Conservation (phyloP, 2,888 invertebrate species). For the Prenolepis imparis region DNA sequence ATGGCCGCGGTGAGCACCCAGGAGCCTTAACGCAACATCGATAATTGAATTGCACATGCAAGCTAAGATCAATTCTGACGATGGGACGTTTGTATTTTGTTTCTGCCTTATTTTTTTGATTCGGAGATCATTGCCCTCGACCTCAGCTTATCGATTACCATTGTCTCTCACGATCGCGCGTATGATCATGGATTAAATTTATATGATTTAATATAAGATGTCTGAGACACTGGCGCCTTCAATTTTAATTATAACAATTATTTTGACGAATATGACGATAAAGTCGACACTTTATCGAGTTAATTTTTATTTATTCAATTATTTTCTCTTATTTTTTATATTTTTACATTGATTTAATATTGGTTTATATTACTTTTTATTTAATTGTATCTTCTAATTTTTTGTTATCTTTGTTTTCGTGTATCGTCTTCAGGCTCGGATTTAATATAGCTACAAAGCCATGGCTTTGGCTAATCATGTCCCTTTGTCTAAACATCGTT, state of each 20-base stretch:
- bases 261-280: background rate
- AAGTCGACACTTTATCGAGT: background rate
- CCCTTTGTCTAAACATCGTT: constrained; percentile 78
- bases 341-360: background rate
- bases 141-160: constrained; percentile 19
- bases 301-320: background rate
- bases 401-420: background rate
- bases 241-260: constrained; percentile 5
- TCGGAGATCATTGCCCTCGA: constrained; percentile 50
- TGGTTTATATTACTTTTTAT: background rate
- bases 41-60: background rate
- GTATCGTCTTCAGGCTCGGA: constrained; percentile 76
- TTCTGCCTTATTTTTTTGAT: constrained; percentile 46
- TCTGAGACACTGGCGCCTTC: background rate
- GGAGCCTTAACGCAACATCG: no score
- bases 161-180: background rate
- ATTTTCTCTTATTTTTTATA: background rate
- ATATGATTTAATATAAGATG: background rate
- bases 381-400: background rate
- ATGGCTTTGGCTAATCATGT: constrained; percentile 80
- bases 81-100: constrained; percentile 40
- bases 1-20: no score
- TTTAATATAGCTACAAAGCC: constrained; percentile 80
- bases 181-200: constrained; percentile 22
- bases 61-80: constrained; percentile 11